A percentile compares a stretch with the other conserved stretches of the same genome.
Conservation (phyloP, 2,797 vertebrate species). For the Channallabes apus region DNA sequence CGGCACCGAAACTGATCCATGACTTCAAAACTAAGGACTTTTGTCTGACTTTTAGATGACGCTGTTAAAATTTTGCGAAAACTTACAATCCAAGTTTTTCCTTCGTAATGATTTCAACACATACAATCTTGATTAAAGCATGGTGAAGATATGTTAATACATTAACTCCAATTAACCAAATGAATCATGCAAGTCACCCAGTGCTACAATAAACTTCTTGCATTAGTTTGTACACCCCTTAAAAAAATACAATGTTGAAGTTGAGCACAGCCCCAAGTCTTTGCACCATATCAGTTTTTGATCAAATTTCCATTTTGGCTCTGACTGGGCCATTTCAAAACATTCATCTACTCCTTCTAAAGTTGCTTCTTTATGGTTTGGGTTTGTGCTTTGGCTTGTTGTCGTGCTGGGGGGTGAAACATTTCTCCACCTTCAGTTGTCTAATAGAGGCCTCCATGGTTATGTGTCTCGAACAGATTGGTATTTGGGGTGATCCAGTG, state of each 20-base stretch:
- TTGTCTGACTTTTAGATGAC: too few relatives aligned
- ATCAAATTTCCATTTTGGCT: background rate
- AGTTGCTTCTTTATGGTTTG: background rate
- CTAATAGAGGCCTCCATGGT: background rate
- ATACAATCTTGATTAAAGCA: too few relatives aligned
- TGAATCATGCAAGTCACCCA: too few relatives aligned
- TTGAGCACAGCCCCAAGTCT: background rate
- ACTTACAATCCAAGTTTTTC: too few relatives aligned
- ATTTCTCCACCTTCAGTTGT: background rate
- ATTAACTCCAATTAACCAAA: too few relatives aligned
- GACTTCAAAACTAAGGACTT: too few relatives aligned
- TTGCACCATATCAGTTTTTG: background rate
- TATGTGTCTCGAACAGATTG: background rate
- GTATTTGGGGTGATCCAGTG: background rate
- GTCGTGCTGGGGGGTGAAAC: background rate
- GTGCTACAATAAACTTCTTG: background rate
- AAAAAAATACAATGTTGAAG: background rate
- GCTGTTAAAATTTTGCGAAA: too few relatives aligned
- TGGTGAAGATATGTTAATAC: too few relatives aligned
- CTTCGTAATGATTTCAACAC: too few relatives aligned
- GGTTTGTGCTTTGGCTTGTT: background rate
- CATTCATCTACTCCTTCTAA: background rate
- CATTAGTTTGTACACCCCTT: background rate
- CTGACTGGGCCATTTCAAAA: background rate
- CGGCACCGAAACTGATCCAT: too few relatives aligned